A percentile compares a stretch with the other conserved stretches of the same genome.
Evolutionary conservation across 2,113 vertebrate genomes (phyloP).

Genomic region (Bubo scandiacus): DNA sequence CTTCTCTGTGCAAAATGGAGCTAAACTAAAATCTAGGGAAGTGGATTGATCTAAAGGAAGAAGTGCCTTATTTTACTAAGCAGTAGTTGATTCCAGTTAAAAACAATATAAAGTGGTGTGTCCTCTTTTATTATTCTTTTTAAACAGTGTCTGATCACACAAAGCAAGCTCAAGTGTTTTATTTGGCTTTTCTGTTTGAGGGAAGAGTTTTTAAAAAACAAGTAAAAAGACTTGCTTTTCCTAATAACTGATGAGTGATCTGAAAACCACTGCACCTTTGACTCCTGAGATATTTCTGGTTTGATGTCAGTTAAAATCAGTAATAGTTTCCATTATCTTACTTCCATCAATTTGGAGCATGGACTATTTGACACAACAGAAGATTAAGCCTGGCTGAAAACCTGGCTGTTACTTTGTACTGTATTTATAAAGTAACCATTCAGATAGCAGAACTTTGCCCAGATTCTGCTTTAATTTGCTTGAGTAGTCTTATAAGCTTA

Average conservation of each 20-base stretch:
- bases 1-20: conserved; percentile 68
- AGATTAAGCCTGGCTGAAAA: neutral
- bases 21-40: neutral
- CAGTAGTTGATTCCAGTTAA: neutral
- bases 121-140: neutral
- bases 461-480: neutral
- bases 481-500: neutral
- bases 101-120: neutral
- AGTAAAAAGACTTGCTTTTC: neutral
- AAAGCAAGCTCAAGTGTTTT: neutral
- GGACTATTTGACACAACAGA: neutral
- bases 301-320: neutral
- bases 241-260: neutral
- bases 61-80: conserved; percentile 48
- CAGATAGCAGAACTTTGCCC: neutral
- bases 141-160: neutral
- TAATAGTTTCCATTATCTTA: neutral
- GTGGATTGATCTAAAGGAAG: neutral
- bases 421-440: neutral
- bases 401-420: neutral
- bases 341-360: neutral
- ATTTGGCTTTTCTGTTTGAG: conserved; percentile 41
- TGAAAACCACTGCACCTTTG: neutral
- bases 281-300: neutral
- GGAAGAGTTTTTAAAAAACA: neutral